Conservation (phyloP, 2,797 vertebrate genomes). For the Cetoscarus ocellatus region DNA sequence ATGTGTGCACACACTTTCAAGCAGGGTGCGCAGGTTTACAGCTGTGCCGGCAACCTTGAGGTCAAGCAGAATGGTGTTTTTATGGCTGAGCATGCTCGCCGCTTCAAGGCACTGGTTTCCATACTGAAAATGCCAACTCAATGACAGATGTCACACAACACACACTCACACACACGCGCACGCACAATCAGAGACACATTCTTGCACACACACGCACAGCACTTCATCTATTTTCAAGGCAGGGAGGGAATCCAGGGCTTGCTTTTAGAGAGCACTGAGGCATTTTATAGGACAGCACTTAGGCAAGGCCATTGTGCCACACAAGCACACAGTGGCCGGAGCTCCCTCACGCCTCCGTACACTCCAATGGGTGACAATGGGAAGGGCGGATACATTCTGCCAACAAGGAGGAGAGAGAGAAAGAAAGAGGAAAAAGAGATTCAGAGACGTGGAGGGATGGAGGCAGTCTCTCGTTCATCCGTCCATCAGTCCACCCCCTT, state of each 20-base stretch:
- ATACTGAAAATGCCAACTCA: constrained; percentile 72
- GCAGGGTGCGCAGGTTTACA: constrained; percentile 37
- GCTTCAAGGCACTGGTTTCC: constrained; percentile 60
- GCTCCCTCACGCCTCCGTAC: constrained; percentile 81
- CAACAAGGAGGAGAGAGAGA: constrained; percentile 66
- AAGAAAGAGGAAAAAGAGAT: constrained; percentile 31
- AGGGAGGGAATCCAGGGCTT: constrained; percentile 62
- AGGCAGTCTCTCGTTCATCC: constrained; percentile 73
- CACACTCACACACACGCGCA: constrained; percentile 42
- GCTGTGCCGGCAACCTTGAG: constrained; percentile 49
- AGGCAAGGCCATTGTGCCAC: constrained; percentile 81
- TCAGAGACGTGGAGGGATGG: constrained; percentile 64
- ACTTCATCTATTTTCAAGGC: constrained; percentile 76
- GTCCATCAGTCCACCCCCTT: constrained; percentile 68
- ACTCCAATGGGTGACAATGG: constrained; percentile 83
- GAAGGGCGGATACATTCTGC: constrained; percentile 81
- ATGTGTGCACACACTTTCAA: constrained; percentile 21
- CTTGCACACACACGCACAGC: constrained; percentile 47
- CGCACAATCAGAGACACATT: constrained; percentile 44
- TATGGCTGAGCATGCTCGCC: constrained; percentile 48
- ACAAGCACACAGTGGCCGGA: constrained; percentile 74
- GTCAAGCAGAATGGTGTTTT: constrained; percentile 69
- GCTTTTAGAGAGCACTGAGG: constrained; percentile 84
- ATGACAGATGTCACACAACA: constrained; percentile 69
- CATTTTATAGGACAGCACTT: constrained; percentile 88